These are phyloP conservation scores for Myathropa florea DNA, from an alignment of 2,888 invertebrate genomes.

Conservation along the genomic window DNA sequence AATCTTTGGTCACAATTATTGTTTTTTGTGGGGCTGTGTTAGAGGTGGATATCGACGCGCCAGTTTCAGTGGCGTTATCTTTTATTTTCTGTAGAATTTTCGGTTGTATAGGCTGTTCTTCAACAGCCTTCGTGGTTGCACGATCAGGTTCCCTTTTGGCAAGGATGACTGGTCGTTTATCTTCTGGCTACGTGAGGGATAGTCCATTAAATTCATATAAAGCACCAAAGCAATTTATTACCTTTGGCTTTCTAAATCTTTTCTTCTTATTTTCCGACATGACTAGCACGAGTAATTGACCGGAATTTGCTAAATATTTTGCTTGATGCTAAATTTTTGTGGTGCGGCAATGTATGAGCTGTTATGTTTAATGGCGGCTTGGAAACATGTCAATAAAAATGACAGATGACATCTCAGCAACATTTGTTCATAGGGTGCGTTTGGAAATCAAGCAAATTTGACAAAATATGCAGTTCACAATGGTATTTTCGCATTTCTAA, in stretches of 20 bases:
- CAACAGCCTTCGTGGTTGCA: conserved; percentile 39
- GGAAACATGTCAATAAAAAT: neutral
- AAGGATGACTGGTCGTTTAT: conserved; percentile 75
- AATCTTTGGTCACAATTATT: conserved; percentile 75
- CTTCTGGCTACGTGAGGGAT: conserved; percentile 63
- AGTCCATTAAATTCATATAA: neutral
- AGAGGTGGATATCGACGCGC: neutral
- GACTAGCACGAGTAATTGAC: neutral
- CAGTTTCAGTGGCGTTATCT: conserved; percentile 23
- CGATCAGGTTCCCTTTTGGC: conserved; percentile 74
- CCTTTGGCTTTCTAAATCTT: conserved; percentile 76
- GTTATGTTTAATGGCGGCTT: neutral
- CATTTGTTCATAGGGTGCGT: neutral
- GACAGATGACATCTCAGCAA: neutral
- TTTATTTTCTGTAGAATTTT: conserved; percentile 79
- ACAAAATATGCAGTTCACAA: neutral
- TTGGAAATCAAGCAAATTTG: neutral
- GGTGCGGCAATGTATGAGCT: neutral
- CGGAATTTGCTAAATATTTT: neutral
- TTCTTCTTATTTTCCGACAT: conserved; percentile 77
- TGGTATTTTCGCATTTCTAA: neutral
- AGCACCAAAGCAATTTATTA: conserved; percentile 25
- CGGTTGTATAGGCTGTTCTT: conserved; percentile 75
- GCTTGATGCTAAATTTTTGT: neutral
- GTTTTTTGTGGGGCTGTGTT: conserved; percentile 73